Evolutionary conservation across 2,888 invertebrate species (phyloP), one percentile per base, ranked within the genome.

Genomic region (Cryptocephalus primarius): DNA sequence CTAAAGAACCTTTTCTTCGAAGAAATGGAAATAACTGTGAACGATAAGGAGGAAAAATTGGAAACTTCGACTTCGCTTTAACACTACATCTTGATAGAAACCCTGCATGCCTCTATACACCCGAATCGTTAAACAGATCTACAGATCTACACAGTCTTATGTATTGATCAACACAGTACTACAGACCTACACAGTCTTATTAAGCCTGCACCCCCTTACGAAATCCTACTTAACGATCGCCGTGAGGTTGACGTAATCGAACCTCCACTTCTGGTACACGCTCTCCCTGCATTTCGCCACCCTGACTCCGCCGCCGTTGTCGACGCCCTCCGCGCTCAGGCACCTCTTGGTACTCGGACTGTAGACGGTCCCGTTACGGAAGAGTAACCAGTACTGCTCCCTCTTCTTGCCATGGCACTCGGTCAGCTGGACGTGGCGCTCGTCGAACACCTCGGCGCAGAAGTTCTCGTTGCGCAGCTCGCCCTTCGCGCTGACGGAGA

Each of bases 401-500:
- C 71, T 56, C 46, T 61, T 63, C 48, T 68, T 68, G 44, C 69
- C 71, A 55, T 73, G 70, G 54, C 76, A 76, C 46, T 71, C 69
- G 8, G 69, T 68, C 63, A 77, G 66, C 52, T 69, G 67, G 8
- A 73, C 70, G 56, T 63, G 73, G 57, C 74, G 31, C 13, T 70
- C 52, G 41, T 68, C 71, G 42, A 79, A 72, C 8, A 69, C 67
- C 54, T 79, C 77, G 0, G 88, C 89, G 69, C 91, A 91, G 52
- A 77, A 75, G 50, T 83, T 77, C 67, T 91, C 91, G 60, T 85
- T 80, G 11, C 91, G 71, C 46, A 91, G 70, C 61, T 89, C 83
- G 2, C 85, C 83, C 2, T 68, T 68, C 14, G 76, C 72, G 40
- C 86, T 85, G 39, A 88, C 68, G 0, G 86, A 81, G 64, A 86